Conservation (phyloP, 2,888 invertebrate genomes). For the Conomelus anceps region DNA sequence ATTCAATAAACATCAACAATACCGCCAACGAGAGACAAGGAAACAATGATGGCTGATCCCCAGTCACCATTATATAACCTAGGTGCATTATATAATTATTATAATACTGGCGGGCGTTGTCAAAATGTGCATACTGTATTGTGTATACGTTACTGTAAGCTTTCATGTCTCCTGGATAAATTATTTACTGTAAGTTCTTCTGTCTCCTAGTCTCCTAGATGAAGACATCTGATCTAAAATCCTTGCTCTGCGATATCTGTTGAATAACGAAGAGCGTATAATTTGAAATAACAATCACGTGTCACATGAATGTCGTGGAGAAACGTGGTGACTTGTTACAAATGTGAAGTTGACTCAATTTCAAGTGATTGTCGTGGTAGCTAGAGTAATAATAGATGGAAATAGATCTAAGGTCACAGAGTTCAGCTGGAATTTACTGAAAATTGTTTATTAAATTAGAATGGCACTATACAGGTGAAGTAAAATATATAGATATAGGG, state of each 20-base stretch:
- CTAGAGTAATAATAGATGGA: too few species aligned
- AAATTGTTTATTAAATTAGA: not conserved
- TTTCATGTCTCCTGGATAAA: not conserved
- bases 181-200: not conserved
- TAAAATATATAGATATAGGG: too few species aligned
- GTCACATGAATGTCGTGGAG: not conserved
- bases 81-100: not conserved
- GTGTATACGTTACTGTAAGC: not conserved
- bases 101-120: not conserved
- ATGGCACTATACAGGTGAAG: not conserved
- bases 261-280: too few species aligned
- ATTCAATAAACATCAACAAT: not conserved
- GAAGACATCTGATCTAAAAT: not conserved
- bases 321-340: not conserved
- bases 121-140: not conserved
- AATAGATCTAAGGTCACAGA: too few species aligned
- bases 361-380: too few species aligned
- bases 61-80: not conserved
- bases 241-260: not conserved
- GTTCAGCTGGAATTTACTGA: too few species aligned
- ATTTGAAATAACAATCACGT: not conserved
- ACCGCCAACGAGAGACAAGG: not conserved
- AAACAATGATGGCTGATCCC: not conserved
- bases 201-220: not conserved
- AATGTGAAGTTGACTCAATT: not conserved